Conservation (phyloP, 2,113 vertebrate species). For the Serinus canaria region DNA sequence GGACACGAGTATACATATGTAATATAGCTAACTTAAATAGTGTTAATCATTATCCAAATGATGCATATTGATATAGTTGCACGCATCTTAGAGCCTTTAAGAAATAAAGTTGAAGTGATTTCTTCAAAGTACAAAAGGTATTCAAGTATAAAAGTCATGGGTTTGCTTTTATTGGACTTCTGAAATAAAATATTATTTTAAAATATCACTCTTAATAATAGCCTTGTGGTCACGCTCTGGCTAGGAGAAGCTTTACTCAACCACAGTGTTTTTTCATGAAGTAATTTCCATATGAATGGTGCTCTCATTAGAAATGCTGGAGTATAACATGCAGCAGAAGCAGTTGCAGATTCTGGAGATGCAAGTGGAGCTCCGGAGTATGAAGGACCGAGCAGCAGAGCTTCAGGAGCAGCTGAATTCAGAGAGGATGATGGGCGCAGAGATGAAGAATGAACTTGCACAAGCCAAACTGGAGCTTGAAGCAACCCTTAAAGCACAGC, state of each 20-base stretch:
- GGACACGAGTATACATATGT: not conserved
- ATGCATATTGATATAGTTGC: not conserved
- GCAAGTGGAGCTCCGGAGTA: conserved; percentile 69
- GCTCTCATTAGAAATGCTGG: conserved; percentile 61
- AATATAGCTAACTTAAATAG: not conserved
- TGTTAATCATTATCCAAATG: not conserved
- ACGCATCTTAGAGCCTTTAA: not conserved
- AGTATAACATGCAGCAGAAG: conserved; percentile 69
- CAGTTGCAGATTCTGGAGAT: conserved; percentile 73
- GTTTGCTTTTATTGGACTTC: not conserved
- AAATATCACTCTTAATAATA: not conserved
- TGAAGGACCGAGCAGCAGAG: conserved; percentile 66
- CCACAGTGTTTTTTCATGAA: not conserved
- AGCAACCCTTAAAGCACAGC: conserved; percentile 85
- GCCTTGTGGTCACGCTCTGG: not conserved
- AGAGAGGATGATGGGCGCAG: conserved; percentile 75
- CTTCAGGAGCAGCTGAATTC: conserved; percentile 75
- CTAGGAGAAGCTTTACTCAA: not conserved
- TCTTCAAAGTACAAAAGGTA: not conserved
- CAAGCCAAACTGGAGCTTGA: conserved; percentile 91
- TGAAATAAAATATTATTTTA: not conserved
- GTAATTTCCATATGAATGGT: not conserved
- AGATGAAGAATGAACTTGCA: conserved; percentile 85
- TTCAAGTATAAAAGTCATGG: not conserved
- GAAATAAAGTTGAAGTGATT: not conserved